A percentile compares a stretch with the other conserved stretches of the same genome.
Evolutionary conservation across 2,888 invertebrate genomes (phyloP).

Genomic region (Sepiola atlantica): DNA sequence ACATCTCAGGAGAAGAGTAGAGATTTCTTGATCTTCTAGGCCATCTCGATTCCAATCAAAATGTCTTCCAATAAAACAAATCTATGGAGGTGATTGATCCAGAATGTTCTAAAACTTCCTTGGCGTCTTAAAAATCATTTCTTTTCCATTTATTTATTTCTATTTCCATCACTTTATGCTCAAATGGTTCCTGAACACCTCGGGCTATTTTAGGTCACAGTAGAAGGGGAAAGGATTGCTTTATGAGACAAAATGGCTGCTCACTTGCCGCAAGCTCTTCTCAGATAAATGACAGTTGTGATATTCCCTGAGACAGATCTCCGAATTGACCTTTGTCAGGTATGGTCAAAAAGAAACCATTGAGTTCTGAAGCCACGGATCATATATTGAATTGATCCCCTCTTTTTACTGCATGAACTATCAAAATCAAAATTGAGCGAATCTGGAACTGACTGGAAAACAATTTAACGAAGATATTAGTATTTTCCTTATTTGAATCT

Average conservation of each 20-base stretch:
- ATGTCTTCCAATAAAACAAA: not conserved
- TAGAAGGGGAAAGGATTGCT: not conserved
- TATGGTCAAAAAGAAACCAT: not conserved
- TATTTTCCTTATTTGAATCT: not conserved
- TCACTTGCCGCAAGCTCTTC: not conserved
- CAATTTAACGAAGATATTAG: not conserved
- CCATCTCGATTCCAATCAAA: not conserved
- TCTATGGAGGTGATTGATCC: not conserved
- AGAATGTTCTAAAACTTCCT: not conserved
- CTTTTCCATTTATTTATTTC: not conserved
- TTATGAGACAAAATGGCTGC: not conserved
- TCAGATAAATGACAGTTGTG: not conserved
- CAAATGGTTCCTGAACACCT: not conserved
- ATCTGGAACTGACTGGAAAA: not conserved
- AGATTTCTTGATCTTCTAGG: not conserved
- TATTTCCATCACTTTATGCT: not conserved
- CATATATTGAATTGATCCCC: constrained; percentile 32
- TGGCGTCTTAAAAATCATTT: not conserved
- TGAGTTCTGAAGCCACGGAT: not conserved
- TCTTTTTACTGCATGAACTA: not conserved
- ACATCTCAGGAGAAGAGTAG: not conserved
- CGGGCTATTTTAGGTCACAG: not conserved
- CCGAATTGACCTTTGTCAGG: not conserved
- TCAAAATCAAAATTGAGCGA: not conserved
- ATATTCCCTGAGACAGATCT: not conserved